These are phyloP conservation scores for Rousettus leschenaultii DNA, from an alignment of 2,113 vertebrate genomes.

Conservation along the genomic window DNA sequence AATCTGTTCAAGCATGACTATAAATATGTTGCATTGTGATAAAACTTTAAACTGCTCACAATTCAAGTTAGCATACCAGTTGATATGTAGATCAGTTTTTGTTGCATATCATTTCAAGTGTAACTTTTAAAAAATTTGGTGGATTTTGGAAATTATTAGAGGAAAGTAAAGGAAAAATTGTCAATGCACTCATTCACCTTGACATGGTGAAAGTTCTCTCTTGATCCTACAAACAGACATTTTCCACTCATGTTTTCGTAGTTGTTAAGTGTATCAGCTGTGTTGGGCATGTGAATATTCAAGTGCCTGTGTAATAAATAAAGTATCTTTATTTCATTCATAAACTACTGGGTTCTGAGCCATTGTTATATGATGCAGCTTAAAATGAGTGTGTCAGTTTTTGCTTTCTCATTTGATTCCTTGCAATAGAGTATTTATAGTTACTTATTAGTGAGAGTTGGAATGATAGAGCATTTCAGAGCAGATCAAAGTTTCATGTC, in stretches of 20 bases:
- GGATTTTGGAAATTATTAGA: conserved; percentile 73
- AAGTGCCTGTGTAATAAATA: conserved; percentile 80
- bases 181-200: conserved; percentile 66
- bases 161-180: conserved; percentile 77
- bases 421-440: conserved; percentile 24
- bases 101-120: conserved; percentile 68
- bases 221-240: conserved; percentile 63
- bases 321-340: conserved; percentile 81
- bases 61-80: conserved; percentile 69
- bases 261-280: conserved; percentile 75
- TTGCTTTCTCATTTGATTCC: conserved; percentile 57
- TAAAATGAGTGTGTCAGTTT: conserved; percentile 71
- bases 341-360: conserved; percentile 77
- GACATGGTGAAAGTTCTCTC: conserved; percentile 62
- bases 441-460: conserved; percentile 3
- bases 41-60: conserved; percentile 70
- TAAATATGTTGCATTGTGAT: conserved; percentile 75
- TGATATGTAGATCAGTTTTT: conserved; percentile 58
- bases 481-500: not conserved
- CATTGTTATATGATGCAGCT: conserved; percentile 74
- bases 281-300: conserved; percentile 75
- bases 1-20: conserved; percentile 78
- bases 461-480: not conserved
- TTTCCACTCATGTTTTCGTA: conserved; percentile 74
- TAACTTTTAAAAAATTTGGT: conserved; percentile 59